Evolutionary conservation across 2,888 invertebrate species (phyloP).

Genomic region (Tetragonisca angustula): DNA sequence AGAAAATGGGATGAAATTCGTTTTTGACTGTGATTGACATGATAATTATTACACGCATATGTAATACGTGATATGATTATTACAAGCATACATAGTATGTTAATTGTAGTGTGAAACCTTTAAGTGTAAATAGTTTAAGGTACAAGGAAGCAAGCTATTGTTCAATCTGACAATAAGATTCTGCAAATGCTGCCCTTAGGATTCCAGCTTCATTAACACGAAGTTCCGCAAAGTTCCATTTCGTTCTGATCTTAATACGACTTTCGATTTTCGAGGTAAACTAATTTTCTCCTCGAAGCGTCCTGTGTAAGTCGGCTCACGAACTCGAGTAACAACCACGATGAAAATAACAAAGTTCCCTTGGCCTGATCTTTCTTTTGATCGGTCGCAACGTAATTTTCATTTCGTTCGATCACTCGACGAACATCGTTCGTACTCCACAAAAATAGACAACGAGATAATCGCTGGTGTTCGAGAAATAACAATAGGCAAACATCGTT

Average conservation of each 20-base stretch:
- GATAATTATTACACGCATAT: too few species aligned
- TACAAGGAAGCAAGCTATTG: background rate
- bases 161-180: background rate
- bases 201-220: conserved; percentile 5
- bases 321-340: background rate
- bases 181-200: background rate
- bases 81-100: too few species aligned
- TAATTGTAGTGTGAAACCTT: too few species aligned
- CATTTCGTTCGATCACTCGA: background rate
- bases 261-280: conserved; percentile 22
- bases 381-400: background rate
- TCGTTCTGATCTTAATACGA: conserved; percentile 24
- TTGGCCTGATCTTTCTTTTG: background rate
- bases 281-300: conserved; percentile 15
- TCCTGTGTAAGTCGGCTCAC: background rate
- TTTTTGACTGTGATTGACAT: too few species aligned
- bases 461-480: background rate
- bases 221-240: conserved; percentile 19
- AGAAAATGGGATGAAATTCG: too few species aligned
- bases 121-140: background rate
- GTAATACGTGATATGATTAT: too few species aligned
- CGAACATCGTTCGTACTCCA: background rate
- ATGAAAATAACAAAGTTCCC: background rate
- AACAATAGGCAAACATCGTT: background rate
- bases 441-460: background rate